These are phyloP conservation scores for Villa cingulata DNA, from an alignment of 2,888 invertebrate species.

Conservation along the genomic window DNA sequence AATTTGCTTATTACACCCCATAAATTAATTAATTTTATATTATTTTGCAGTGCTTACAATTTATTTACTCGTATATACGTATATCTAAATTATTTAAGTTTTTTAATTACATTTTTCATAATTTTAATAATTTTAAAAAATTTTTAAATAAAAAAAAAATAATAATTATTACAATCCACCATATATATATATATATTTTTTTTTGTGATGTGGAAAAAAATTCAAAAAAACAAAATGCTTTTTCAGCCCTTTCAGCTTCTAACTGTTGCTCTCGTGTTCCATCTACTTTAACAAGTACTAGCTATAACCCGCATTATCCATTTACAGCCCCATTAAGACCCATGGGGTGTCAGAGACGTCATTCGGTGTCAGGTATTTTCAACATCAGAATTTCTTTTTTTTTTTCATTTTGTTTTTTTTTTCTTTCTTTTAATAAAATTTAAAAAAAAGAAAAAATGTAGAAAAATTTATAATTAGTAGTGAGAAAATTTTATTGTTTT, in stretches of 20 bases:
- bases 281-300: constrained; percentile 15
- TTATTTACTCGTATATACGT: neutral
- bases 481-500: too few relatives aligned
- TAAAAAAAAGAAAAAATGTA: too few relatives aligned
- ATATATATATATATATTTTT: constrained; percentile 5
- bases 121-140: too few relatives aligned
- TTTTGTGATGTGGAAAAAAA: constrained; percentile 9
- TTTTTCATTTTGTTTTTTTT: too few relatives aligned
- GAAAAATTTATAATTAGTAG: too few relatives aligned
- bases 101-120: too few relatives aligned
- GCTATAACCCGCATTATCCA: constrained; percentile 16
- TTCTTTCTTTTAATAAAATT: too few relatives aligned
- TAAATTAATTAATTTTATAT: constrained; percentile 1
- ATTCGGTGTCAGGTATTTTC: constrained; percentile 18
- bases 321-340: constrained; percentile 14
- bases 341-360: constrained; percentile 16
- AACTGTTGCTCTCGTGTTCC: constrained; percentile 13
- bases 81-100: too few relatives aligned
- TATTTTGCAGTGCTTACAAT: neutral
- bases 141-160: neutral
- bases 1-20: too few relatives aligned
- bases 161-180: neutral
- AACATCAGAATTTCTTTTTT: neutral
- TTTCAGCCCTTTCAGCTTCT: constrained; percentile 15
- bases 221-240: too few relatives aligned